A percentile compares a stretch with the other conserved stretches of the same genome.
Conservation (phyloP, 2,797 vertebrate species). For the Pangasius mekongensis region DNA sequence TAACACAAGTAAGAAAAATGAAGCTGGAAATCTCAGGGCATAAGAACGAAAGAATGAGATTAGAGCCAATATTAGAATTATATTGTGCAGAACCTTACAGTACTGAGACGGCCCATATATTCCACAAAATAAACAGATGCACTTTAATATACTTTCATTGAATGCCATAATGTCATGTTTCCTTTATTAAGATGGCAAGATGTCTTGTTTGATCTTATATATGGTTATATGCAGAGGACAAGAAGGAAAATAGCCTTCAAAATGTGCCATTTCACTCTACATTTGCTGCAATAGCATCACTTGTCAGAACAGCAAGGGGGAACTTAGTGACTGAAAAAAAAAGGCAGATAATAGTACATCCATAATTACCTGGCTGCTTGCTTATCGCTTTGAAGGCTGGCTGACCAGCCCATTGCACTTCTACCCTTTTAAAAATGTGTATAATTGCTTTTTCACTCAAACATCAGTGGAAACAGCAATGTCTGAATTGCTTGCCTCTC, state of each 20-base stretch:
- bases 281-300: slow-evolving; percentile 37
- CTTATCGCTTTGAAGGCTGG: slow-evolving; percentile 46
- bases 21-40: slow-evolving; percentile 66
- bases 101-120: slow-evolving; percentile 8
- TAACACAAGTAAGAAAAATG: slow-evolving; percentile 59
- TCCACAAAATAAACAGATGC: not conserved
- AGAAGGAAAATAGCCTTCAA: slow-evolving; percentile 30
- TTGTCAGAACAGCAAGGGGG: slow-evolving; percentile 33
- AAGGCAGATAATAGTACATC: slow-evolving; percentile 35
- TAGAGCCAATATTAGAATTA: slow-evolving; percentile 63
- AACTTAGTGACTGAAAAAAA: slow-evolving; percentile 25
- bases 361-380: slow-evolving; percentile 31
- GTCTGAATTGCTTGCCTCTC: slow-evolving; percentile 33
- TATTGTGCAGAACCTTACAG: slow-evolving; percentile 54
- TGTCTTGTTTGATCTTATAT: not conserved
- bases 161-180: not conserved
- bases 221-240: slow-evolving; percentile 5
- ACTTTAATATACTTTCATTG: not conserved
- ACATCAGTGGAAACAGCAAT: slow-evolving; percentile 47
- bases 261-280: slow-evolving; percentile 34
- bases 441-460: slow-evolving; percentile 75
- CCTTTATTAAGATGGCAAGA: not conserved
- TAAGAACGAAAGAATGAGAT: slow-evolving; percentile 67
- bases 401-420: slow-evolving; percentile 37
- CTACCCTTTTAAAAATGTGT: slow-evolving; percentile 71